Evolutionary conservation across 2,113 vertebrate species (phyloP).

Genomic region (Thinocorus orbignyianus): DNA sequence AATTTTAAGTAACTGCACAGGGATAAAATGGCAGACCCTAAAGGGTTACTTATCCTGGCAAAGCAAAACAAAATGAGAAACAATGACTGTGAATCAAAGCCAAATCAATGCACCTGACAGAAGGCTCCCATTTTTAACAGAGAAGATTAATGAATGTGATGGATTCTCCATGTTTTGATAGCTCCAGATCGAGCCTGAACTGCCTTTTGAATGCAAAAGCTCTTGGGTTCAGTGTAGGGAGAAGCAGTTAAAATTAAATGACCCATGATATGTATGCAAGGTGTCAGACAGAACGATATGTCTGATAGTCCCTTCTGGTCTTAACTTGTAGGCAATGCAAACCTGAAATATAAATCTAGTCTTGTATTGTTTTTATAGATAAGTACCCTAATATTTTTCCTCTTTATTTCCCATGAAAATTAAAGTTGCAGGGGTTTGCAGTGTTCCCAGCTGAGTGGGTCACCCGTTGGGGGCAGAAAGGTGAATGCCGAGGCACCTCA

Average conservation of each 20-base stretch:
- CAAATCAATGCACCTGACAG: background rate
- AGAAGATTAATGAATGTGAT: background rate
- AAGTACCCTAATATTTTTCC: background rate
- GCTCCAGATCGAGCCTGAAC: slow-evolving; percentile 2
- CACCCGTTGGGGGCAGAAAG: background rate
- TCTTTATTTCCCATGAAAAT: background rate
- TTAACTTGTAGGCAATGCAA: background rate
- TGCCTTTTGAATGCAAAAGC: background rate
- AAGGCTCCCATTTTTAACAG: background rate
- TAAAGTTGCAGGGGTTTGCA: background rate
- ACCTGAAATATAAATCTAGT: background rate
- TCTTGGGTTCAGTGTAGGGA: background rate
- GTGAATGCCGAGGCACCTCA: rapidly evolving
- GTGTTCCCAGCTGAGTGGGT: background rate
- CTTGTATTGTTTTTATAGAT: background rate
- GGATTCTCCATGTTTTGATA: slow-evolving; percentile 19
- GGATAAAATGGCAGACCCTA: background rate
- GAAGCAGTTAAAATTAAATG: background rate
- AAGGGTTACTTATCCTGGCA: background rate
- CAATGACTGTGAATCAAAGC: background rate
- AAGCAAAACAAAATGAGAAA: background rate
- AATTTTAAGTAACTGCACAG: background rate
- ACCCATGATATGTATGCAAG: background rate
- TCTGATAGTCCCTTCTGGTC: background rate
- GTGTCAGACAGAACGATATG: background rate